A percentile compares a stretch with the other conserved stretches of the same genome.
Conservation (phyloP, 23 tunicate genomes). For the Diplosoma virens region DNA sequence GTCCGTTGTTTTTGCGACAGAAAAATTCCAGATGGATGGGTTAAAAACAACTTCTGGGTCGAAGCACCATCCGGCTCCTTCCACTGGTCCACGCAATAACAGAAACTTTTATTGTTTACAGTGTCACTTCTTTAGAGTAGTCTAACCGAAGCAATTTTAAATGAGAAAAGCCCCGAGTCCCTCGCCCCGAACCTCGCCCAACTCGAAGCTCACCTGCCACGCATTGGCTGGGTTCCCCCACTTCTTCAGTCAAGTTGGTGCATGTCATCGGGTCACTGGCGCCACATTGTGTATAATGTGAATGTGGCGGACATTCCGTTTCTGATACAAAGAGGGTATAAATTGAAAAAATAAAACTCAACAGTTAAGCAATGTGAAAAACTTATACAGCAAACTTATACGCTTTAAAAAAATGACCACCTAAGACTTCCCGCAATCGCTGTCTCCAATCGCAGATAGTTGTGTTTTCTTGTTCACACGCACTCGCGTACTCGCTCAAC, state of each 20-base stretch:
- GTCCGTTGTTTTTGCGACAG: too few species aligned
- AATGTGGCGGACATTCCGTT: conserved; percentile 71
- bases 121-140: neutral
- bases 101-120: too few species aligned
- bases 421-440: too few species aligned
- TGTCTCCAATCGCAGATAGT: conserved; percentile 63
- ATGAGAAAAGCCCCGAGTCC: neutral
- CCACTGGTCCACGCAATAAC: too few species aligned
- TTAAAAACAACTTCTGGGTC: too few species aligned
- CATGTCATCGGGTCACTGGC: conserved; percentile 39
- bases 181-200: neutral
- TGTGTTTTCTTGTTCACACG: conserved; percentile 47
- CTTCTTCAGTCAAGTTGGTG: conserved; percentile 16
- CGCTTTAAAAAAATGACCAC: too few species aligned
- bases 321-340: too few species aligned
- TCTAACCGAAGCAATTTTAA: neutral
- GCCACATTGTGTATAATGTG: conserved; percentile 59
- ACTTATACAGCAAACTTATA: too few species aligned
- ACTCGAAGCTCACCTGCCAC: conserved; percentile 41
- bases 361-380: too few species aligned
- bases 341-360: too few species aligned
- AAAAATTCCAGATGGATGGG: too few species aligned
- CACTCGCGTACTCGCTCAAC: conserved; percentile 61
- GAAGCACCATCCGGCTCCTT: too few species aligned
- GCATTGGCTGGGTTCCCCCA: conserved; percentile 10